A percentile compares a stretch with the other conserved stretches of the same genome.
phyloP scores from a whole-genome alignment of 1,140 invertebrate genomes.

The Mya arenaria region DNA sequence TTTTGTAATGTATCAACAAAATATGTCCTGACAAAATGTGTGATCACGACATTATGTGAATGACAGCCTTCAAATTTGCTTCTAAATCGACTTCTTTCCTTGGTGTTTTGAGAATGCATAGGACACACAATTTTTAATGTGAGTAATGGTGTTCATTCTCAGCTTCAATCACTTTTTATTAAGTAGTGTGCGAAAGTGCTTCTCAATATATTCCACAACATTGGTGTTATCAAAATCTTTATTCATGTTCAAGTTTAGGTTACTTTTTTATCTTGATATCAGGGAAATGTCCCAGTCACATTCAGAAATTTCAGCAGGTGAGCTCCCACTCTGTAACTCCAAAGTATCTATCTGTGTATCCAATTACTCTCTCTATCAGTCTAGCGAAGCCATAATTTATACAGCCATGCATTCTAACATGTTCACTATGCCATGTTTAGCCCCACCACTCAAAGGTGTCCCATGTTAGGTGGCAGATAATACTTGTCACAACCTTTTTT shows the following conservation, averaged over 20 bases:
- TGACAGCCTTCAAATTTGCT: constrained; percentile 47
- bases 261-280: constrained; percentile 25
- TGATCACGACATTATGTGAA: constrained; percentile 54
- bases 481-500: constrained; percentile 47
- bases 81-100: constrained; percentile 33
- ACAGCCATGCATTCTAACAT: constrained; percentile 15
- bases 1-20: constrained; percentile 51
- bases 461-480: constrained; percentile 38
- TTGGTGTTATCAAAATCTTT: constrained; percentile 46
- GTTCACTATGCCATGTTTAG: background rate
- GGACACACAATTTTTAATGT: constrained; percentile 49
- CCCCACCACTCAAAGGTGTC: constrained; percentile 48
- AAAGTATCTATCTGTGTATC: constrained; percentile 16
- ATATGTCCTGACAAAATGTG: constrained; percentile 27
- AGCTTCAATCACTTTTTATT: constrained; percentile 31
- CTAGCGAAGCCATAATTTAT: constrained; percentile 5
- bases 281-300: constrained; percentile 48
- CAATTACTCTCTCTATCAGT: constrained; percentile 52
- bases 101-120: constrained; percentile 59
- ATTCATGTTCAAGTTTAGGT: constrained; percentile 33
- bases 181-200: constrained; percentile 18
- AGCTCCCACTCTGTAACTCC: constrained; percentile 3
- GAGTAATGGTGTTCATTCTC: constrained; percentile 30
- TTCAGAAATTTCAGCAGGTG: constrained; percentile 48
- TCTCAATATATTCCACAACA: constrained; percentile 47